Base-by-base conservation (phyloP, 2,797 vertebrate genomes). In the Aphelocoma californica region DNA sequence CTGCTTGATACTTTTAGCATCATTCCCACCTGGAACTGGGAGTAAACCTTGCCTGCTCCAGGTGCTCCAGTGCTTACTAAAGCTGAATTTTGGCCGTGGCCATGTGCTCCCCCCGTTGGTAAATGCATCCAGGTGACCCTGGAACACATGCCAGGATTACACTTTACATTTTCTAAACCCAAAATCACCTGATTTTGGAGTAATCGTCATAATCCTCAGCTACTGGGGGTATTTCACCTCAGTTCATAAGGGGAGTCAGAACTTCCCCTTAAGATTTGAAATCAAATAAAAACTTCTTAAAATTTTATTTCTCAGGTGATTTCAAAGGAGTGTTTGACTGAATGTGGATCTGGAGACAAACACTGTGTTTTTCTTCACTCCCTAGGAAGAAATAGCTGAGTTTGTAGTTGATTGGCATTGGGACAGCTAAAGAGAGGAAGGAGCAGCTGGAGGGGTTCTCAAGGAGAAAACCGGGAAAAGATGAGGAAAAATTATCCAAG, bases 241-340 rank as follows among this genome's bases (percentile, higher is more conserved):
- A 19, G 0, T 38, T 56, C 7, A 11, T 29, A 29, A 40, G 1
- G 2, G 28, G 5, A 4, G 10, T 3, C 36, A 67, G 31, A 4
- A 36, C 20, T 45, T 45, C 26, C 24, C 23, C 10, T 66, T 28
- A 12, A 1, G 32, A 25, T 26, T 19, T 42, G 29, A 74, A 65
- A 61, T 48, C 2, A 40, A 81, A 70, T 8, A 16, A 71, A 54
- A 54, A 23, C 11, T 34, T 50, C 7, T 14, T 6, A 7, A 51
- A 50, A 2, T 51, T 25, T 67, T 40, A 48, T 73, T 78, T 87
- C 58, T 7, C 38, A 32, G 28, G 18, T 1, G 3, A 14, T 62
- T 74, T 85, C 44, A 54, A 34, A 65, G 18, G 19, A 51, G 28
- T 9, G 14, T 48, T 79, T 58, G 48, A 32, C 40, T 26, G 24